A percentile compares a stretch with the other conserved stretches of the same genome.
Conservation (phyloP, 1,140 invertebrate species). For the Hormaphis cornu region DNA sequence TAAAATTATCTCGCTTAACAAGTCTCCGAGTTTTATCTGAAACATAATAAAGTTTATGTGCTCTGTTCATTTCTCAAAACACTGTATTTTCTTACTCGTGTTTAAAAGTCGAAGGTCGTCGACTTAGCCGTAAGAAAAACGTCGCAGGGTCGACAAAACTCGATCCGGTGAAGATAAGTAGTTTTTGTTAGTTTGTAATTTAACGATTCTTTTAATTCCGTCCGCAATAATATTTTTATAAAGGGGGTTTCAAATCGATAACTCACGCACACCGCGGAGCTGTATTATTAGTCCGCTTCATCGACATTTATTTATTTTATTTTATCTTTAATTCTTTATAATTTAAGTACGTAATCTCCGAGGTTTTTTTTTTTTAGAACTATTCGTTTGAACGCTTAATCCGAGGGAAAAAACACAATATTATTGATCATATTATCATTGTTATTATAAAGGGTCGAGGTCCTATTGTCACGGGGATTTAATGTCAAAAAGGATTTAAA, state of each 20-base stretch:
- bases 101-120: too few relatives aligned
- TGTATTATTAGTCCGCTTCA: neutral
- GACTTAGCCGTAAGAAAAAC: neutral
- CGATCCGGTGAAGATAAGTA: neutral
- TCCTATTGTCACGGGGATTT: neutral
- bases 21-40: too few relatives aligned
- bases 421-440: neutral
- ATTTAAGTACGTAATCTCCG: neutral
- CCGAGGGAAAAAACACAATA: neutral
- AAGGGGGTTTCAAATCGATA: neutral
- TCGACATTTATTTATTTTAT: neutral
- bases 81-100: too few relatives aligned
- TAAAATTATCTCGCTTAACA: too few relatives aligned
- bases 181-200: neutral
- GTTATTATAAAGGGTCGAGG: neutral
- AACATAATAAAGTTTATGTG: too few relatives aligned
- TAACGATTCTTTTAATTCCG: neutral
- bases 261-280: neutral
- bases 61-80: too few relatives aligned
- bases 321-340: conserved; percentile 5
- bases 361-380: neutral
- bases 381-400: neutral
- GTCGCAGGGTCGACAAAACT: neutral
- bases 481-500: conserved; percentile 13
- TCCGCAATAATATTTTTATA: neutral